Conservation (phyloP, 2,888 invertebrate genomes). For the Agonopterix heracliana region DNA sequence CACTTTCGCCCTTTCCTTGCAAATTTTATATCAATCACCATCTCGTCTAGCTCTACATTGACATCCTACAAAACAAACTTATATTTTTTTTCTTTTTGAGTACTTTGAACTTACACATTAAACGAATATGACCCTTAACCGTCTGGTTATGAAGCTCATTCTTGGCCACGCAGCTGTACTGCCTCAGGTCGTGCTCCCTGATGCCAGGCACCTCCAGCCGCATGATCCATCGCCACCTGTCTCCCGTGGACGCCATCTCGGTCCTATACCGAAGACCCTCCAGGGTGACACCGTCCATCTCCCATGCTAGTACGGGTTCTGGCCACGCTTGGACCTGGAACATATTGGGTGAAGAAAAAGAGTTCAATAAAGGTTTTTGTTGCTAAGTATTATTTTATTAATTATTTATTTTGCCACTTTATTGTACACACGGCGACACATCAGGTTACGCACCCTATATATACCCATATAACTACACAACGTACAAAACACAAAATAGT, state of each 20-base stretch:
- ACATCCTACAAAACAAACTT: no score
- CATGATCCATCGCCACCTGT: constrained; percentile 83
- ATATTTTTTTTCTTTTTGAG: no score
- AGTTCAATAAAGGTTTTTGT: background rate
- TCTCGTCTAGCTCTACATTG: no score
- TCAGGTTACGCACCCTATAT: no score
- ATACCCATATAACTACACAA: no score
- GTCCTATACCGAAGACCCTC: constrained; percentile 70
- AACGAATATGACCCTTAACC: constrained; percentile 79
- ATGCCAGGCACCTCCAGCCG: constrained; percentile 84
- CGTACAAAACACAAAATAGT: no score
- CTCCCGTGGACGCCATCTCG: constrained; percentile 47
- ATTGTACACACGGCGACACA: no score
- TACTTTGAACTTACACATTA: constrained; percentile 41
- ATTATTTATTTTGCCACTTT: no score
- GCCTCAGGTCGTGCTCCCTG: constrained; percentile 80
- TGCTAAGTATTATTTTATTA: no score
- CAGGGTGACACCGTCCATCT: constrained; percentile 84
- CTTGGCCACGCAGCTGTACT: constrained; percentile 90
- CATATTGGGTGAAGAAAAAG: background rate
- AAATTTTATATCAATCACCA: no score
- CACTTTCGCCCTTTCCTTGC: no score
- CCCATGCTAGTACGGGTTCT: constrained; percentile 91
- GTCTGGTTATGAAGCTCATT: constrained; percentile 88
- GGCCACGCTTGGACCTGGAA: constrained; percentile 89